A percentile compares a stretch with the other conserved stretches of the same genome.
phyloP scores from a whole-genome alignment of 2,113 vertebrate species.

The Spea bombifrons region DNA sequence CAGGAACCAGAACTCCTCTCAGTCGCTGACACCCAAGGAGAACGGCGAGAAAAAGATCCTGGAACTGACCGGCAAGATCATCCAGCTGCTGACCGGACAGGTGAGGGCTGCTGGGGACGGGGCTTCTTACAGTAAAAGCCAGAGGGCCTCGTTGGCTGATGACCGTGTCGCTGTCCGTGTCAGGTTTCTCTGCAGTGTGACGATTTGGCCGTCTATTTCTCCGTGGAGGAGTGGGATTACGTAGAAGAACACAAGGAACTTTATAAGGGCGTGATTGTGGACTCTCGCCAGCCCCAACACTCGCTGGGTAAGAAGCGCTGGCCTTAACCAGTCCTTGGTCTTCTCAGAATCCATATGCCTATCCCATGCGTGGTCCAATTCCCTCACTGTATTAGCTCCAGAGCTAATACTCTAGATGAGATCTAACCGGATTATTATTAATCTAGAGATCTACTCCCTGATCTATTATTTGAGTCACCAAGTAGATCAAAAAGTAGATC shows the following conservation, averaged over 20 bases:
- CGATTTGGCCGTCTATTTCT: constrained; percentile 5
- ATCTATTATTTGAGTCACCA: too few species aligned
- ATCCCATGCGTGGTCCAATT: too few species aligned
- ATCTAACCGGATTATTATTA: too few species aligned
- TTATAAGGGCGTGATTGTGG: not conserved
- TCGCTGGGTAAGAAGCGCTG: not conserved
- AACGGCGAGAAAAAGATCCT: constrained; percentile 14
- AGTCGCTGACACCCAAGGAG: not conserved
- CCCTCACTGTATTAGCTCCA: too few species aligned
- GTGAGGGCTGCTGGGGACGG: not conserved
- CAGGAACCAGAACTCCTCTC: not conserved
- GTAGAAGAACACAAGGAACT: not conserved
- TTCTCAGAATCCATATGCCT: too few species aligned
- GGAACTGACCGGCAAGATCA: constrained; percentile 4
- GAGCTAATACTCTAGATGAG: too few species aligned
- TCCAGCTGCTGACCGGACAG: constrained; percentile 7
- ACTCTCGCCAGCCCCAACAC: not conserved
- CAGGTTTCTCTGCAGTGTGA: constrained; percentile 1
- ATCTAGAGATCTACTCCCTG: too few species aligned
- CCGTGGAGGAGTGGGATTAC: constrained; percentile 17
- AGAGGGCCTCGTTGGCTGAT: not conserved
- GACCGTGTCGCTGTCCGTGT: not conserved
- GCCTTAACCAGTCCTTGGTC: too few species aligned
- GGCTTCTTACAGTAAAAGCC: not conserved
- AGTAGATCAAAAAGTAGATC: too few species aligned